These are phyloP conservation scores for Perognathus longimembris DNA, from an alignment of 2,113 vertebrate species.

Conservation along the genomic window DNA sequence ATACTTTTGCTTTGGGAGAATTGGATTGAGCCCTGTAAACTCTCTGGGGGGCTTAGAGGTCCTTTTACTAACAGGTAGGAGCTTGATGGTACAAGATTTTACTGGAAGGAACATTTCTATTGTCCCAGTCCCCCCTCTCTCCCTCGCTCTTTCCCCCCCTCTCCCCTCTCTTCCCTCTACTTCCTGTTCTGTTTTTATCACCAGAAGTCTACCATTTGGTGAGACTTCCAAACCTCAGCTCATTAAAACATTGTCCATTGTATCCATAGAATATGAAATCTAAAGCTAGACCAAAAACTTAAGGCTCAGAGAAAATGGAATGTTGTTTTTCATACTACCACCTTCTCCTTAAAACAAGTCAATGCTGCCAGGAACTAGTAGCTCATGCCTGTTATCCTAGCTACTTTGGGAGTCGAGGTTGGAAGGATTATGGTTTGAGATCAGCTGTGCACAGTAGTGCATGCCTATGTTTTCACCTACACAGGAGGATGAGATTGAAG, in stretches of 20 bases:
- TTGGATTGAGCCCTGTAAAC: constrained; percentile 38
- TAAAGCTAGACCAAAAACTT: constrained; percentile 20
- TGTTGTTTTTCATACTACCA: background rate
- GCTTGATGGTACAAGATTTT: constrained; percentile 8
- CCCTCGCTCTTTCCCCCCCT: background rate
- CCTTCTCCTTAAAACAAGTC: background rate
- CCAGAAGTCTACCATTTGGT: constrained; percentile 9
- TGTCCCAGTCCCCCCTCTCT: background rate
- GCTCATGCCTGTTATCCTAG: no score
- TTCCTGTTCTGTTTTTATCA: background rate
- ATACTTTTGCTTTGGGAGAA: constrained; percentile 61
- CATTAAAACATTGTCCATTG: constrained; percentile 3
- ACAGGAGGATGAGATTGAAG: no score
- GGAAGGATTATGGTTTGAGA: no score
- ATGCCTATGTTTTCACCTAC: no score
- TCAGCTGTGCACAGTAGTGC: no score
- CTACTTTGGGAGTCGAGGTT: no score
- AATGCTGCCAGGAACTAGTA: background rate
- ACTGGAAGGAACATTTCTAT: constrained; percentile 29
- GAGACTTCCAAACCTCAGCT: background rate
- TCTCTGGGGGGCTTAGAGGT: constrained; percentile 39
- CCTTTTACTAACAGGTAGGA: constrained; percentile 41
- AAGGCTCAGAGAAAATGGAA: constrained; percentile 40
- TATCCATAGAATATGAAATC: background rate
- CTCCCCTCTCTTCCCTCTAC: background rate